Conservation (phyloP, 2,888 invertebrate species). For the Netelia inedita region DNA sequence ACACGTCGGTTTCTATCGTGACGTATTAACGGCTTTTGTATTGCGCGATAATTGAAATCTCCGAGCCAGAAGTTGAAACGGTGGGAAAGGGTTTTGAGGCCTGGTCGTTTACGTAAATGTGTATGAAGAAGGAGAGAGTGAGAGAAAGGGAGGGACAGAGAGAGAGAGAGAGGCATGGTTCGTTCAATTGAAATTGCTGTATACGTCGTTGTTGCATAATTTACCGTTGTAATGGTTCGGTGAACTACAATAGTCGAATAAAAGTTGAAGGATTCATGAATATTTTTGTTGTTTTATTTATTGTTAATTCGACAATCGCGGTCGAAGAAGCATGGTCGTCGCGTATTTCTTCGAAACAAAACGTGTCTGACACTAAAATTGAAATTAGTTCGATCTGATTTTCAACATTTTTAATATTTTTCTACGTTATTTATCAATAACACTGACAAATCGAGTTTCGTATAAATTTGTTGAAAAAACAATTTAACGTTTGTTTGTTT, state of each 20-base stretch:
- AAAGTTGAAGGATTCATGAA: no score
- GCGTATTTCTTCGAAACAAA: neutral
- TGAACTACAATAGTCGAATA: no score
- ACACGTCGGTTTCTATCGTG: no score
- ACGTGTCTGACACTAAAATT: neutral
- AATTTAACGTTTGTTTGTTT: no score
- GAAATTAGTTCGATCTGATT: neutral
- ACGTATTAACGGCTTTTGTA: neutral
- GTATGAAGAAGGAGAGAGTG: slow-evolving; percentile 57
- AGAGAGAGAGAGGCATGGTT: slow-evolving; percentile 35
- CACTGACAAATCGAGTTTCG: neutral
- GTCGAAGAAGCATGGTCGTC: no score
- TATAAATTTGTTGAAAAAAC: no score
- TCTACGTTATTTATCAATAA: neutral
- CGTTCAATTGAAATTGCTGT: no score
- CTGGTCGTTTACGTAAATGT: slow-evolving; percentile 48
- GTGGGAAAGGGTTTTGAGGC: slow-evolving; percentile 53
- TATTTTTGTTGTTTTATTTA: no score
- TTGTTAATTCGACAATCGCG: no score
- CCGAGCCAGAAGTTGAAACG: neutral
- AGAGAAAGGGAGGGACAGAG: slow-evolving; percentile 31
- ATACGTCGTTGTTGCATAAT: no score
- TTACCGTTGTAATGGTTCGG: no score
- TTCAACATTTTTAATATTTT: neutral
- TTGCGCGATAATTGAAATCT: slow-evolving; percentile 4